These are phyloP conservation scores for Neoscelio sp. DNA, from an alignment of 2,888 invertebrate species.

Conservation along the genomic window DNA sequence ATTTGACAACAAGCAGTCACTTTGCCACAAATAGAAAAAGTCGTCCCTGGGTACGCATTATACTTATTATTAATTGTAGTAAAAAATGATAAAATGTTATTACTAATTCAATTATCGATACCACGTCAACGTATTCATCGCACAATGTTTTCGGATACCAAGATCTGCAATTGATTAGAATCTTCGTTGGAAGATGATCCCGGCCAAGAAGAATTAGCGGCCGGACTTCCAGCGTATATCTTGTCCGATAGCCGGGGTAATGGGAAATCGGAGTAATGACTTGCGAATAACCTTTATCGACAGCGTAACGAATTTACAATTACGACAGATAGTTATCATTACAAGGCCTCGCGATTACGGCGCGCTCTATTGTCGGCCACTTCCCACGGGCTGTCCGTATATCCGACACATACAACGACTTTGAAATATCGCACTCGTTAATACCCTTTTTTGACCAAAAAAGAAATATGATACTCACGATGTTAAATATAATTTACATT, in stretches of 20 bases:
- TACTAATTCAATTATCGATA: no score
- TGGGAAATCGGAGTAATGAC: slow-evolving; percentile 79
- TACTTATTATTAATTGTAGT: no score
- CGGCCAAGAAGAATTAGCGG: slow-evolving; percentile 1
- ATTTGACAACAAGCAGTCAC: no score
- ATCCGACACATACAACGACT: neutral
- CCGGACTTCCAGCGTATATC: slow-evolving; percentile 15
- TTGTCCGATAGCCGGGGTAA: slow-evolving; percentile 62
- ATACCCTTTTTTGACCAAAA: slow-evolving; percentile 10
- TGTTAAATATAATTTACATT: slow-evolving; percentile 9
- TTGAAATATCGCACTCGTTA: slow-evolving; percentile 41
- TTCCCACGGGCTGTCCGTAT: slow-evolving; percentile 72
- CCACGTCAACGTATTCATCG: no score
- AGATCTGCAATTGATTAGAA: slow-evolving; percentile 13
- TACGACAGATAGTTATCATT: slow-evolving; percentile 80
- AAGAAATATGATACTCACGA: slow-evolving; percentile 11
- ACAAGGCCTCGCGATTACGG: slow-evolving; percentile 70
- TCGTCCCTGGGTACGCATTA: no score
- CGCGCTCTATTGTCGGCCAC: slow-evolving; percentile 70
- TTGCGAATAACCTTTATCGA: slow-evolving; percentile 80
- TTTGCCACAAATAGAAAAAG: no score
- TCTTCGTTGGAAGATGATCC: slow-evolving; percentile 9
- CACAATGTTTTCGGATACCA: slow-evolving; percentile 4
- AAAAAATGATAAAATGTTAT: no score
- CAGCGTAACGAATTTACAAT: slow-evolving; percentile 81